A percentile compares a stretch with the other conserved stretches of the same genome.
Evolutionary conservation across 2,113 vertebrate species (phyloP).

Genomic region (Galemys pyrenaicus): DNA sequence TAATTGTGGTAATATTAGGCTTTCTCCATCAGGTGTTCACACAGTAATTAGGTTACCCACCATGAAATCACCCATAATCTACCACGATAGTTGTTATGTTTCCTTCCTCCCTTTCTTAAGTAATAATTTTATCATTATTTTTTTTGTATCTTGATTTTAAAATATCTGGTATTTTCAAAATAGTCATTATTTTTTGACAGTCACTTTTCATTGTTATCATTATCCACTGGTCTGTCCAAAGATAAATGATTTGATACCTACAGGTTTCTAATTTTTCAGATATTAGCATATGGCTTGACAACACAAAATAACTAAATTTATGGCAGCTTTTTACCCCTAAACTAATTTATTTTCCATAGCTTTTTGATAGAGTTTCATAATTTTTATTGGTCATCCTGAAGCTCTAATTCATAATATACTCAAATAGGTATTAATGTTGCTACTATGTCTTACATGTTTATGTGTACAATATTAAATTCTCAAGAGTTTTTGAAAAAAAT

Average conservation of each 20-base stretch:
- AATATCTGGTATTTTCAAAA: neutral
- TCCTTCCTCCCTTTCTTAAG: neutral
- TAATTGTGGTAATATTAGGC: too few relatives aligned
- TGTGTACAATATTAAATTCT: neutral
- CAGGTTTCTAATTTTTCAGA: constrained; percentile 33
- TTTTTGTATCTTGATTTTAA: constrained; percentile 21
- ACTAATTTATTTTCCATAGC: neutral
- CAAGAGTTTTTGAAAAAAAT: neutral
- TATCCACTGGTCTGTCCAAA: constrained; percentile 31
- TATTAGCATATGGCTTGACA: constrained; percentile 14
- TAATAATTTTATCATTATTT: constrained; percentile 20
- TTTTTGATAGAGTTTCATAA: neutral
- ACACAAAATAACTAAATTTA: constrained; percentile 21
- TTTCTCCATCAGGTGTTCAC: too few relatives aligned
- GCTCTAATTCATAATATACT: neutral
- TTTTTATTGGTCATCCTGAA: neutral
- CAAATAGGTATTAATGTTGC: neutral
- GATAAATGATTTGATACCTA: constrained; percentile 1
- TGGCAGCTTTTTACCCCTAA: neutral
- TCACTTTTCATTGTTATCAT: neutral
- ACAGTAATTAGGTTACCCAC: too few relatives aligned
- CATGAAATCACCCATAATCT: too few relatives aligned
- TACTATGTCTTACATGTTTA: neutral
- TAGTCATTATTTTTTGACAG: neutral
- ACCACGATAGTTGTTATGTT: too few relatives aligned